Percentiles rank a stretch among this genome's conserved stretches.
phyloP scores from a whole-genome alignment of 2,888 invertebrate species.

The Diarsia dahlii region DNA sequence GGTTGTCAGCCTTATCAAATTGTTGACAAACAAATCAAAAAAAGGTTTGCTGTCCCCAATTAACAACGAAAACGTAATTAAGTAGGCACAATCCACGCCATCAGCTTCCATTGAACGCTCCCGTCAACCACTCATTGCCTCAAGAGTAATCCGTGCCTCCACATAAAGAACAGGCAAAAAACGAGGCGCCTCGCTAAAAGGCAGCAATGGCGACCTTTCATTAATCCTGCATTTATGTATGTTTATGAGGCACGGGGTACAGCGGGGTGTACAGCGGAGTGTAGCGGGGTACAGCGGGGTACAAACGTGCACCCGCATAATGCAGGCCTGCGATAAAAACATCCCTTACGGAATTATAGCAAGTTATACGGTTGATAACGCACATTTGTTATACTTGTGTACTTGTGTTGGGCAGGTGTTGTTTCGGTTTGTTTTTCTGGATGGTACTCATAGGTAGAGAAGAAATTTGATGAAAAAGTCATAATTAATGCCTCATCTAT shows the following conservation, averaged over 20 bases:
- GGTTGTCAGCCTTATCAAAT: neutral
- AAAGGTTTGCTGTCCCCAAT: constrained; percentile 22
- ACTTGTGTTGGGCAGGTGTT: constrained; percentile 19
- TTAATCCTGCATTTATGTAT: constrained; percentile 74
- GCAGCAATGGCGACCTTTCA: constrained; percentile 66
- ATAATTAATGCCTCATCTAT: neutral
- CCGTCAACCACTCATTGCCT: constrained; percentile 49
- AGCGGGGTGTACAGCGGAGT: neutral
- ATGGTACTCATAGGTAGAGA: too few relatives aligned
- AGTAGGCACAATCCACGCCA: constrained; percentile 15
- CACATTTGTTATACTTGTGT: constrained; percentile 31
- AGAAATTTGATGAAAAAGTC: neutral
- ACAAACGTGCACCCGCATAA: constrained; percentile 74
- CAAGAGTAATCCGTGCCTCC: constrained; percentile 59
- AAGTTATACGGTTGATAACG: constrained; percentile 55
- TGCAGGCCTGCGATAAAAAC: constrained; percentile 72
- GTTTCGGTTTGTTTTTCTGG: constrained; percentile 16
- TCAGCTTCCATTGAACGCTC: constrained; percentile 10
- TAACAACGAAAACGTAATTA: constrained; percentile 33
- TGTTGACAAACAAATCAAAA: constrained; percentile 9
- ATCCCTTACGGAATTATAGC: constrained; percentile 71
- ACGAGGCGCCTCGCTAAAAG: constrained; percentile 56
- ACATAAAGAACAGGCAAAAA: constrained; percentile 64
- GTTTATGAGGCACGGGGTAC: constrained; percentile 58
- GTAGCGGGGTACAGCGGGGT: constrained; percentile 40